Percentiles rank a stretch among this genome's conserved stretches.
Conservation (phyloP, 2,113 vertebrate genomes). For the Megaceryle maxima region DNA sequence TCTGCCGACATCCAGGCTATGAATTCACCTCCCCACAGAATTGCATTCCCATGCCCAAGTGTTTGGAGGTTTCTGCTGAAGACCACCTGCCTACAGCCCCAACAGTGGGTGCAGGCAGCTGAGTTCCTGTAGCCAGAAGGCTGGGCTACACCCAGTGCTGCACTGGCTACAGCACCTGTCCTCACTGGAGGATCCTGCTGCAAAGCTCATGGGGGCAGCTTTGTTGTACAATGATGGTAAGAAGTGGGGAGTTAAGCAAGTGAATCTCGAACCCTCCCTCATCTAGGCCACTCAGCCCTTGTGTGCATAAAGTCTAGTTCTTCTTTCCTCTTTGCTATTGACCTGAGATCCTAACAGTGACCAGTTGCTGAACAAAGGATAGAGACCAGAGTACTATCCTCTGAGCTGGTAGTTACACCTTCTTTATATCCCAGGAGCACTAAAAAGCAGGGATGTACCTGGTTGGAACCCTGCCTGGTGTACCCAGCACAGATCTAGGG, state of each 20-base stretch:
- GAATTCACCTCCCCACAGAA: neutral
- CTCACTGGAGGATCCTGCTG: neutral
- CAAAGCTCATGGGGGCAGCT: neutral
- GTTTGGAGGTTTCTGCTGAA: neutral
- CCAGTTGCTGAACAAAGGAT: neutral
- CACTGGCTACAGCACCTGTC: neutral
- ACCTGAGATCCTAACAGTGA: neutral
- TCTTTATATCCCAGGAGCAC: neutral
- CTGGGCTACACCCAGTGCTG: neutral
- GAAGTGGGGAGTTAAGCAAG: neutral
- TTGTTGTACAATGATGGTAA: neutral
- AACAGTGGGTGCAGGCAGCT: neutral
- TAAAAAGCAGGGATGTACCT: neutral
- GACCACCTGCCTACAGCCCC: neutral
- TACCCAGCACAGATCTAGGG: neutral
- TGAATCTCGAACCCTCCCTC: neutral
- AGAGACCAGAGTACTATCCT: neutral
- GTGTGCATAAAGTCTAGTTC: neutral
- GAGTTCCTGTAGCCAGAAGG: neutral
- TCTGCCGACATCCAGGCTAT: neutral
- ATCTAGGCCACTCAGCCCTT: neutral
- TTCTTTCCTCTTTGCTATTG: neutral
- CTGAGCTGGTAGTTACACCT: neutral
- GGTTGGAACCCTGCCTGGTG: neutral
- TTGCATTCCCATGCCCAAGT: fast-evolving